A percentile compares a stretch with the other conserved stretches of the same genome.
Conservation (phyloP, 2,797 vertebrate species). For the Lagorchestes hirsutus region DNA sequence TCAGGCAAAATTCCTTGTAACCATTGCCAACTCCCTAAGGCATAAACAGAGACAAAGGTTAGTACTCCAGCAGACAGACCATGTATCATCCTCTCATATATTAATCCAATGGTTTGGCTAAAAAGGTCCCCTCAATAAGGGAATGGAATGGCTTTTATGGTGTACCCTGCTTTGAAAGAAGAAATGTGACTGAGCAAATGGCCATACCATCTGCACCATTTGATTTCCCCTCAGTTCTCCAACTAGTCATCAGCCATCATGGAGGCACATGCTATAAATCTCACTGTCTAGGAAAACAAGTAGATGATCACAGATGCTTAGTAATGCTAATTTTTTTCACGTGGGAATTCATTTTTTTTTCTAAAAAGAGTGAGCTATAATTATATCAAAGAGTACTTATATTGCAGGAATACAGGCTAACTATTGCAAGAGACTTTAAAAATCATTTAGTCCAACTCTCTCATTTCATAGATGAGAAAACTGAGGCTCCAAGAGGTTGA, state of each 20-base stretch:
- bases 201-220: neutral
- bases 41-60: neutral
- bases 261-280: neutral
- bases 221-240: neutral
- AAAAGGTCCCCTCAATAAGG: neutral
- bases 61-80: neutral
- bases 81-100: neutral
- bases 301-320: neutral
- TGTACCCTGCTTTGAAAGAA: neutral
- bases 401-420: neutral
- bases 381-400: neutral
- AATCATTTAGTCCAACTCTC: neutral
- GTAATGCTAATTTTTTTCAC: conserved; percentile 3
- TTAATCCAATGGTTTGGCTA: neutral
- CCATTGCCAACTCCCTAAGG: neutral
- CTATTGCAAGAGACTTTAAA: neutral
- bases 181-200: neutral
- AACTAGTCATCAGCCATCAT: neutral
- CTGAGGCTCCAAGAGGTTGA: neutral
- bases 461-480: neutral
- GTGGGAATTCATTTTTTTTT: neutral
- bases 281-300: neutral
- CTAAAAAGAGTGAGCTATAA: neutral
- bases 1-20: neutral
- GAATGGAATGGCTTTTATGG: neutral